Evolutionary conservation across 2,888 invertebrate genomes (phyloP).

Genomic region (Platycnemis pennipes): DNA sequence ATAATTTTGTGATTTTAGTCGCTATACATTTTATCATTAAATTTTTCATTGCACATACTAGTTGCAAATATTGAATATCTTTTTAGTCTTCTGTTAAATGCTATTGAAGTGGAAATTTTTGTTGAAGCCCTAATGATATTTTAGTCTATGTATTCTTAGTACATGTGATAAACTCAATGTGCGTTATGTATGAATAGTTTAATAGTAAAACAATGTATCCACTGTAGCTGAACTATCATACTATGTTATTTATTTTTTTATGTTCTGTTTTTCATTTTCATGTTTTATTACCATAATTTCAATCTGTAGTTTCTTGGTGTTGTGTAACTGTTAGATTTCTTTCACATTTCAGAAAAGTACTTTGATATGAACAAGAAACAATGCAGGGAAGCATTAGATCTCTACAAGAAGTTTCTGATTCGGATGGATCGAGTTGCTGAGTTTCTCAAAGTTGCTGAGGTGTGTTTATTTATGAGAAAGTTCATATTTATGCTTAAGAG

Average conservation of each 20-base stretch:
- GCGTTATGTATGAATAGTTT: too few species aligned
- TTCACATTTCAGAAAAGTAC: conserved; percentile 89
- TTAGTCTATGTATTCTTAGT: too few species aligned
- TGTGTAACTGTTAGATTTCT: conserved; percentile 71
- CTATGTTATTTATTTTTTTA: too few species aligned
- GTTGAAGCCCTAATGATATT: too few species aligned
- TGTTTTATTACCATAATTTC: conserved; percentile 43
- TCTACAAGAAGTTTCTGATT: conserved; percentile 99
- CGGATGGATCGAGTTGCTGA: conserved; percentile 99
- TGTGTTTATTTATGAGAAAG: conserved; percentile 75
- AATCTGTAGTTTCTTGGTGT: conserved; percentile 57
- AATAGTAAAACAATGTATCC: too few species aligned
- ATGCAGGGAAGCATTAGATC: conserved; percentile 97
- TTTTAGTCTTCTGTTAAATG: too few species aligned
- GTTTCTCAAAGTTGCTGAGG: conserved; percentile 93
- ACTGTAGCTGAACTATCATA: too few species aligned
- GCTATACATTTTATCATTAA: conserved; percentile 26
- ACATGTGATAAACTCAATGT: too few species aligned
- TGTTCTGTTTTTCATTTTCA: conserved; percentile 75
- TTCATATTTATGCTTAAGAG: background rate
- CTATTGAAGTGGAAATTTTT: too few species aligned
- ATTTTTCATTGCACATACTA: too few species aligned
- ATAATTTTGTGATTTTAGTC: too few species aligned
- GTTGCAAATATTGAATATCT: too few species aligned
- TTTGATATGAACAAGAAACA: conserved; percentile 99